Base-by-base conservation (phyloP, 37 sponge, comb jelly and placozoan genomes). In the Crambe crambe region DNA sequence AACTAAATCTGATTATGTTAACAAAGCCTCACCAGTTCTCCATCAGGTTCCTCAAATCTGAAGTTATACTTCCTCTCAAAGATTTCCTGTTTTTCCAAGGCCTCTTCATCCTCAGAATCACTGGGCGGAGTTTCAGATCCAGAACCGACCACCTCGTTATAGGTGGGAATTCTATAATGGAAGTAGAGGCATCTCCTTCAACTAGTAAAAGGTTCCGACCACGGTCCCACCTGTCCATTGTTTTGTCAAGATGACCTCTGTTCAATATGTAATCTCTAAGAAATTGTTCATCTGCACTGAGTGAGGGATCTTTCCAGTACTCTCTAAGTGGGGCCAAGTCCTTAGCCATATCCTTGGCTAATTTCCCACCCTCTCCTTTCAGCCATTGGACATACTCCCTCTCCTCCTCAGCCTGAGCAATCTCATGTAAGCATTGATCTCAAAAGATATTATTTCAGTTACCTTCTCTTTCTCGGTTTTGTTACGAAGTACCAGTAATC, bases 41-140 rank as follows among this genome's bases (percentile, higher is more conserved):
- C 78, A 37, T 64, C 94, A 30, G 88, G 91, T 31, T 90, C 94
- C 51, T 94, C 91, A 83, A 90, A 94, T 68, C 91, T 83, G 80
- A 97, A 97, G 80, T 97, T 97, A 63, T 82, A 97, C 81, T 84
- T 74, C 38, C 96, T 65, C 64, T 97, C 98, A 79, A 95, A 97
- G 59, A 87, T 78, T 37, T 95, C 98, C 31, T 95, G 96, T 44
- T 81, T 67, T 4, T 97, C 94, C 9, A 95, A 36, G 17, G 83
- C 93, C 3, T 92, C 95, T 58, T 95, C 96, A 58, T 95, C 95
- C 44, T 77, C 78, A 12, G 78, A 63, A 61, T 64, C 66, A 44
- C 31, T 44, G 47, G 64, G 78, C 22, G 70, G 70, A 31, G 34
- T 31, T 18, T 65, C 66, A 18, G 34, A 6, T 30, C 31, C 66